Evolutionary conservation across 2,113 vertebrate species (phyloP).

Genomic region (Dinomys branickii): DNA sequence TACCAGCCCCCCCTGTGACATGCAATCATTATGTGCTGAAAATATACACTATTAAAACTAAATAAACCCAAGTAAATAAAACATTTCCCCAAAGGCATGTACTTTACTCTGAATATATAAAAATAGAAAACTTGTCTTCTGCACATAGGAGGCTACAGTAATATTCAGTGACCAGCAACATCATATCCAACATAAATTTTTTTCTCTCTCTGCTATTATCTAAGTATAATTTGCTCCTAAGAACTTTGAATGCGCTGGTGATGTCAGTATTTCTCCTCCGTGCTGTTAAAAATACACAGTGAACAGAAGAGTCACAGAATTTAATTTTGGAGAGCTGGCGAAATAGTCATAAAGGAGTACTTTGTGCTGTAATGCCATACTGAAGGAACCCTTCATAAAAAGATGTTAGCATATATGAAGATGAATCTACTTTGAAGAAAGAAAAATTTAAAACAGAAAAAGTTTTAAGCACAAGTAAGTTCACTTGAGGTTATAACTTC

Average conservation of each 20-base stretch:
- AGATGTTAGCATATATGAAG: background rate
- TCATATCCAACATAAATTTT: background rate
- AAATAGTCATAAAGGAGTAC: slow-evolving; percentile 5
- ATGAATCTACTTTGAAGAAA: background rate
- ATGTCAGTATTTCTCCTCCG: background rate
- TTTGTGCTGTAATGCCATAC: background rate
- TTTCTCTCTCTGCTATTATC: background rate
- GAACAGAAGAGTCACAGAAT: background rate
- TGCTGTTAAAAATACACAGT: background rate
- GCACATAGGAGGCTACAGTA: background rate
- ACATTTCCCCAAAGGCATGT: background rate
- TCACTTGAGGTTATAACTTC: background rate
- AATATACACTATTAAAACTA: background rate
- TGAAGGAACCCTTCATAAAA: background rate
- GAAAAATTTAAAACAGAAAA: background rate
- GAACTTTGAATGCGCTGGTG: background rate
- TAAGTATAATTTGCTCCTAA: background rate
- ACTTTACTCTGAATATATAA: slow-evolving; percentile 9
- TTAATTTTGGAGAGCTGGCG: background rate
- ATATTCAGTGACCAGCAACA: background rate
- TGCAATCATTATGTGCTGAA: background rate
- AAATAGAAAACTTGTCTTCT: background rate
- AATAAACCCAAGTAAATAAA: background rate
- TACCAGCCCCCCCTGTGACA: background rate
- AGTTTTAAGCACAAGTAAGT: slow-evolving; percentile 12